phyloP scores from a whole-genome alignment of 2,113 vertebrate species.

The Tonatia bakeri region DNA sequence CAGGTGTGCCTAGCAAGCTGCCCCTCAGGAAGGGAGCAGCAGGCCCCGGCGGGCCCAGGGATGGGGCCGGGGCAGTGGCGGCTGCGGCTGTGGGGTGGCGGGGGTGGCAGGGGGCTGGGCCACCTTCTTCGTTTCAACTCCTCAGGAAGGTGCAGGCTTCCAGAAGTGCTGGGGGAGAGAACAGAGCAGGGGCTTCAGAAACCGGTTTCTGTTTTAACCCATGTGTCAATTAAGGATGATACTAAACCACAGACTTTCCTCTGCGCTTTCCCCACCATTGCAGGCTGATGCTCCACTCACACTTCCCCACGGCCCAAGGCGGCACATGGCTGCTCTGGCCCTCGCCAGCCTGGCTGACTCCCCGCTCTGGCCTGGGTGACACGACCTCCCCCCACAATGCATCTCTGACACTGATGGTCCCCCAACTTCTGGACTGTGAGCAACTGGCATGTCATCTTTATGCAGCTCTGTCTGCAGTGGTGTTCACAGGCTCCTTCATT shows the following conservation, averaged over 20 bases:
- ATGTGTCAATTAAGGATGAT: not conserved
- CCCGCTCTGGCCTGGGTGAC: not conserved
- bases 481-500: rapidly evolving
- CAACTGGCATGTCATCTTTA: rapidly evolving
- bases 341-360: not conserved
- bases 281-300: not conserved
- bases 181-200: not conserved
- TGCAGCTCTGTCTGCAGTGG: not conserved
- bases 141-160: constrained; percentile 54
- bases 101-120: too few relatives aligned
- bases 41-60: rapidly evolving
- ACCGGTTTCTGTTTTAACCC: not conserved
- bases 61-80: rapidly evolving
- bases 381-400: too few relatives aligned
- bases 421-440: not conserved
- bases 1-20: not conserved
- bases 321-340: not conserved
- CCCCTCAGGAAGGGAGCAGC: not conserved
- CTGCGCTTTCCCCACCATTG: not conserved
- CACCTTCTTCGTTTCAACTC: not conserved
- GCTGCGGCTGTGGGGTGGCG: not conserved
- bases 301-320: rapidly evolving
- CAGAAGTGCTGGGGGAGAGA: constrained; percentile 45
- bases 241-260: not conserved
- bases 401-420: not conserved